These are phyloP conservation scores for Lacerta bilineata DNA, from an alignment of 2,797 vertebrate genomes.

Conservation along the genomic window DNA sequence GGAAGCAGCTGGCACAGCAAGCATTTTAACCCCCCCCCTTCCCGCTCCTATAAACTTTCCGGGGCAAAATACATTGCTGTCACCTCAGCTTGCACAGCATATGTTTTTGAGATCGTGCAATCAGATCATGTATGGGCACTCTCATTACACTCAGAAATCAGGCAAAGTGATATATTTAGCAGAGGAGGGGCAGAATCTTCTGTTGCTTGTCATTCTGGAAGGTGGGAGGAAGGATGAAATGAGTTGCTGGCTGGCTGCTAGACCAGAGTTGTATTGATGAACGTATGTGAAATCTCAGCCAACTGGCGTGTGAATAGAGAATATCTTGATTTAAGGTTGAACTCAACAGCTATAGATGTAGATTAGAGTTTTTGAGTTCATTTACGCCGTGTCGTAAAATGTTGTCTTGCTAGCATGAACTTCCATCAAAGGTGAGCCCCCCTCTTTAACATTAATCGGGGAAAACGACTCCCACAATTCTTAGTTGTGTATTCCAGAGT, in stretches of 20 bases:
- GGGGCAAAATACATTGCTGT: neutral
- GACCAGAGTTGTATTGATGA: conserved; percentile 5
- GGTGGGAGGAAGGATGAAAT: neutral
- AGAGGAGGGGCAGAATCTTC: neutral
- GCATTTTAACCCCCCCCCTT: no score
- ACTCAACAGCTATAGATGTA: neutral
- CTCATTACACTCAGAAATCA: neutral
- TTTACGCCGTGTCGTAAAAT: neutral
- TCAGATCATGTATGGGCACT: neutral
- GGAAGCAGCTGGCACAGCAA: neutral
- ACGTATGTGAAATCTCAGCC: neutral
- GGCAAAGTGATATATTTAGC: neutral
- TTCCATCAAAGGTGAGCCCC: neutral
- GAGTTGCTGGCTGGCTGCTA: neutral
- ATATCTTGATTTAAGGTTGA: conserved; percentile 7
- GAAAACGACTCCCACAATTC: neutral
- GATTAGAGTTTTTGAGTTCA: neutral
- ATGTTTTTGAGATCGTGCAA: neutral
- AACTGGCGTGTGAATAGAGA: neutral
- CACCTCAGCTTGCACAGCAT: neutral
- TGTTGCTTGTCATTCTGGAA: conserved; percentile 6
- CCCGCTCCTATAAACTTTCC: neutral
- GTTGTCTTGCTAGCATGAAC: neutral
- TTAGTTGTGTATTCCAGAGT: neutral
- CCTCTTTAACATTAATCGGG: neutral